phyloP scores from a whole-genome alignment of 2,888 invertebrate species.

The Eudemis profundana region DNA sequence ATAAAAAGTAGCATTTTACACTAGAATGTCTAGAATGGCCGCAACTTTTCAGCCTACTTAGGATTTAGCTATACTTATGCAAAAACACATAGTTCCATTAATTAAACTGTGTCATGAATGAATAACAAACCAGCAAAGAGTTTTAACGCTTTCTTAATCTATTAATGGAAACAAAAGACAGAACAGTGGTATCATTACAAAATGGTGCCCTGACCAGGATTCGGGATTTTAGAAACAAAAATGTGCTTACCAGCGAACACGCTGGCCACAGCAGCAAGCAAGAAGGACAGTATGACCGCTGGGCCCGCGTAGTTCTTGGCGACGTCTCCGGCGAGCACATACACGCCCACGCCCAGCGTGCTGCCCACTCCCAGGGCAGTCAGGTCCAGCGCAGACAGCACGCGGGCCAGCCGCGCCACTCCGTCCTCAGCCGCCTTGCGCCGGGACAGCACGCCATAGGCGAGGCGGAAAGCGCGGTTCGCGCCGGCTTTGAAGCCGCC shows the following conservation, averaged over 20 bases:
- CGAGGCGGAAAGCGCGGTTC: constrained; percentile 62
- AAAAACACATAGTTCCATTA: no score
- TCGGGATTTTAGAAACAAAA: not conserved
- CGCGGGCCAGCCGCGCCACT: constrained; percentile 86
- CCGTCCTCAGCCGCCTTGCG: constrained; percentile 81
- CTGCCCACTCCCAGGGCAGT: constrained; percentile 93
- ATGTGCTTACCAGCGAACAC: constrained; percentile 94
- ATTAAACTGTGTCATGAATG: no score
- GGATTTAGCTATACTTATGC: no score
- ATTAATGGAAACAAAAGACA: no score
- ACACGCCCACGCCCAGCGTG: constrained; percentile 95
- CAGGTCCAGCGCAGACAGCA: constrained; percentile 92
- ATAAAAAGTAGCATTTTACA: no score
- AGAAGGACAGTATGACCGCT: constrained; percentile 93
- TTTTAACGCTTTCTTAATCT: no score
- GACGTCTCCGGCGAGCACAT: constrained; percentile 94
- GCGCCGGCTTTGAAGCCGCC: constrained; percentile 77
- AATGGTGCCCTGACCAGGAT: not conserved
- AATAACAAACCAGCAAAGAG: no score
- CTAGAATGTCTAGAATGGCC: no score
- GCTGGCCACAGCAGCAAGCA: constrained; percentile 96
- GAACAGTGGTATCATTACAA: no score
- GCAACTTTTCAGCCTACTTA: no score
- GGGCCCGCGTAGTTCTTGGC: constrained; percentile 93
- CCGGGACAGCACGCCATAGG: constrained; percentile 73